phyloP scores from a whole-genome alignment of 92 coral and sea anemone species.

The Epizoanthus scotinus region DNA sequence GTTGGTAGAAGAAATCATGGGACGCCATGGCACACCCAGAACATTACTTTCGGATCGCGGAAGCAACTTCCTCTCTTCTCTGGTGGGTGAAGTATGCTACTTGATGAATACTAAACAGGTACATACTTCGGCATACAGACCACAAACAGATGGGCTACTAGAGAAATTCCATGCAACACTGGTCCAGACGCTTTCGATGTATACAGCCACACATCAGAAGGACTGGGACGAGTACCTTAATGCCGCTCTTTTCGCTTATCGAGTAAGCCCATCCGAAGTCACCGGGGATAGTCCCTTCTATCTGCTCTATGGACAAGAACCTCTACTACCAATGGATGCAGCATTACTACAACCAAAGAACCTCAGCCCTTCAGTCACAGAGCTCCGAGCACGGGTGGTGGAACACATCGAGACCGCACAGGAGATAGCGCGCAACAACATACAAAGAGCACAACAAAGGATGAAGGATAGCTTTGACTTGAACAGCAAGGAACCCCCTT shows the following conservation, averaged over 20 bases:
- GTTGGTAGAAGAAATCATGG: slow-evolving; percentile 36
- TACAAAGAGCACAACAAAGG: slow-evolving; percentile 40
- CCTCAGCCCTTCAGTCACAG: slow-evolving; percentile 42
- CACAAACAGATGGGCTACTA: slow-evolving; percentile 26
- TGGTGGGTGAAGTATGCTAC: slow-evolving; percentile 34
- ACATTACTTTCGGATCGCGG: slow-evolving; percentile 58
- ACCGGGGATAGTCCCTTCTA: slow-evolving; percentile 47
- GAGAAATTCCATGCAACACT: slow-evolving; percentile 10
- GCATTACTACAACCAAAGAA: slow-evolving; percentile 45
- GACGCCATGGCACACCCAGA: slow-evolving; percentile 51
- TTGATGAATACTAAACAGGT: not conserved
- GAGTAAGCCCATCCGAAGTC: slow-evolving; percentile 39
- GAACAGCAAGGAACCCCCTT: not conserved
- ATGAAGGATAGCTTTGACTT: slow-evolving; percentile 46
- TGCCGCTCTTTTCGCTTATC: slow-evolving; percentile 43
- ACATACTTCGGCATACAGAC: slow-evolving; percentile 25
- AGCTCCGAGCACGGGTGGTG: slow-evolving; percentile 56
- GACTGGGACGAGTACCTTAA: slow-evolving; percentile 32
- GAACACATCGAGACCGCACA: slow-evolving; percentile 54
- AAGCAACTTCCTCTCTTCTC: slow-evolving; percentile 36
- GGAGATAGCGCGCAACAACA: slow-evolving; percentile 32
- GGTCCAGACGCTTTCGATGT: slow-evolving; percentile 5
- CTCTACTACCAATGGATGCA: slow-evolving; percentile 47
- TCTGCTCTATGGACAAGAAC: slow-evolving; percentile 42
- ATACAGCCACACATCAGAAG: not conserved